These are phyloP conservation scores for Conger conger DNA, from an alignment of 2,113 vertebrate genomes.

Conservation along the genomic window DNA sequence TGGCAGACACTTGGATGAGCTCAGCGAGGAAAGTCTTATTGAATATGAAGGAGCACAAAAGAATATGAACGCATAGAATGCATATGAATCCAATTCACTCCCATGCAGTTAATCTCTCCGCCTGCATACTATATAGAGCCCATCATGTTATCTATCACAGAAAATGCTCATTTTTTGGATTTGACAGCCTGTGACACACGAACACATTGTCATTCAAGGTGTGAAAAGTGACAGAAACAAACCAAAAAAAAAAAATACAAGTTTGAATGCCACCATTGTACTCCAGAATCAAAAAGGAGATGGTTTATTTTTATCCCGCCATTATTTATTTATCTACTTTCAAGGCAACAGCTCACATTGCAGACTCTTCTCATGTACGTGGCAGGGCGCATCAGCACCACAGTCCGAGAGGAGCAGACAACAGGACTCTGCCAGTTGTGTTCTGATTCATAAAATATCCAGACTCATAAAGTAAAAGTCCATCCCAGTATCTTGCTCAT, in stretches of 20 bases:
- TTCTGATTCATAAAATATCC: too few relatives aligned
- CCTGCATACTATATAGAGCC: neutral
- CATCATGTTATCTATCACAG: neutral
- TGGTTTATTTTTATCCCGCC: neutral
- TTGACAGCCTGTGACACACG: neutral
- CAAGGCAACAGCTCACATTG: neutral
- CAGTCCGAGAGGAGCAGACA: neutral
- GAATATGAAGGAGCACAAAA: neutral
- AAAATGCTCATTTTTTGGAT: neutral
- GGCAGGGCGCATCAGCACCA: too few relatives aligned
- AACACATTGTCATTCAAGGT: neutral
- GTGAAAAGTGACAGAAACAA: neutral
- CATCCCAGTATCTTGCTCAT: too few relatives aligned
- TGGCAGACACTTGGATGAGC: neutral
- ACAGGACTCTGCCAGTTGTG: neutral
- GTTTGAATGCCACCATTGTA: neutral
- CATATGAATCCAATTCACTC: neutral
- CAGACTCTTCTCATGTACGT: neutral
- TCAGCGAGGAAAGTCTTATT: neutral
- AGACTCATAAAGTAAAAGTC: too few relatives aligned
- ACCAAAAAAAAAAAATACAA: neutral
- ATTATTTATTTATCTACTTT: neutral
- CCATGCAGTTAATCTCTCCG: neutral
- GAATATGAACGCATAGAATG: neutral
- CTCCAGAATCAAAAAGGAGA: neutral